phyloP scores from a whole-genome alignment of 2,888 invertebrate genomes.

The Epinotia ramella region DNA sequence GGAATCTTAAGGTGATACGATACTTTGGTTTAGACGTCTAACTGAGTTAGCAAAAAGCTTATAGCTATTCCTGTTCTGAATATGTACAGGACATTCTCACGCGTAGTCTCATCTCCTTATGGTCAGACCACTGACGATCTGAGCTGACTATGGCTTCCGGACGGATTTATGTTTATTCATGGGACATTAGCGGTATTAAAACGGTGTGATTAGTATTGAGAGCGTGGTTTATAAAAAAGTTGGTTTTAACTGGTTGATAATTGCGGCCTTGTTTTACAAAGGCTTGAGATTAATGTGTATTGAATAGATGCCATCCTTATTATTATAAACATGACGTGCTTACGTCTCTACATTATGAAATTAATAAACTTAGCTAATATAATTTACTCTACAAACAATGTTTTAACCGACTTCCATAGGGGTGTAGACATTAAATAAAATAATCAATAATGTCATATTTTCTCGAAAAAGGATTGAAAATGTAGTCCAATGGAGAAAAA shows the following conservation, averaged over 20 bases:
- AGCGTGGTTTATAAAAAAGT: neutral
- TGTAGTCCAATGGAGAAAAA: no score
- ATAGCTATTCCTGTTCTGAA: conserved; percentile 14
- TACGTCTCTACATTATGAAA: no score
- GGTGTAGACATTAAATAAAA: no score
- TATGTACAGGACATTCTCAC: conserved; percentile 7
- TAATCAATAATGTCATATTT: no score
- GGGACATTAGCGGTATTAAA: conserved; percentile 14
- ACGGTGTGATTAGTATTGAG: neutral
- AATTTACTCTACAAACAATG: no score
- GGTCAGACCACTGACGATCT: neutral
- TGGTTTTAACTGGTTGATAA: neutral
- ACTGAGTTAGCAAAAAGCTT: conserved; percentile 2
- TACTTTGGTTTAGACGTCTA: neutral
- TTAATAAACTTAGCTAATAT: no score
- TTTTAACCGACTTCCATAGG: no score
- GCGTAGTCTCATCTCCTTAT: conserved; percentile 6
- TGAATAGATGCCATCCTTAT: no score
- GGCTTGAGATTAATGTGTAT: no score
- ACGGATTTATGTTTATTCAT: conserved; percentile 20
- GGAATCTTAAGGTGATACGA: neutral
- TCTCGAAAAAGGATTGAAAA: no score
- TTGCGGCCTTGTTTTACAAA: no score
- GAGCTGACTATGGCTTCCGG: conserved; percentile 6
- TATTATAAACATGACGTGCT: no score